These are phyloP conservation scores for Metacarcinus magister DNA, from an alignment of 2,888 invertebrate species.

Conservation along the genomic window DNA sequence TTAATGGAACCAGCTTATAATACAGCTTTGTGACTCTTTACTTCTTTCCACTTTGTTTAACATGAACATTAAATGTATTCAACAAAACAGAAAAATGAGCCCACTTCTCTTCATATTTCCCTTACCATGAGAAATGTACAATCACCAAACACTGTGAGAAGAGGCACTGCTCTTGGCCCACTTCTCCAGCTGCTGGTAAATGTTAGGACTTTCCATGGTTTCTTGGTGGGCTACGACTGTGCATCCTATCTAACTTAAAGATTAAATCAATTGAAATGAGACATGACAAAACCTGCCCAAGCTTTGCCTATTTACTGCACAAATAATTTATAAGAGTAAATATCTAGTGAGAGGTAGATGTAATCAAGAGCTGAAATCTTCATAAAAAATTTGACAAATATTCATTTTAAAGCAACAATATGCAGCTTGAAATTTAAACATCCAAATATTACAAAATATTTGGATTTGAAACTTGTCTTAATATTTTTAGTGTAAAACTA, in stretches of 20 bases:
- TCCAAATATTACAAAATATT: background rate
- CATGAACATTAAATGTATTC: constrained; percentile 47
- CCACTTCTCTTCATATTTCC: constrained; percentile 32
- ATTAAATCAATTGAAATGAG: background rate
- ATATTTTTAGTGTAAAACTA: background rate
- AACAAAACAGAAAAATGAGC: constrained; percentile 37
- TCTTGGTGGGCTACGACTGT: constrained; percentile 28
- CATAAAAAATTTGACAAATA: background rate
- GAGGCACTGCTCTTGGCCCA: constrained; percentile 46
- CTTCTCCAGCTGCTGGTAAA: constrained; percentile 30
- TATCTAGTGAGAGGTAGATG: constrained; percentile 34
- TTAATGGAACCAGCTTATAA: background rate
- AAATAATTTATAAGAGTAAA: constrained; percentile 8
- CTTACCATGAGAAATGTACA: constrained; percentile 49
- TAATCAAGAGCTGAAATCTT: constrained; percentile 19
- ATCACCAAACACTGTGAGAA: constrained; percentile 55
- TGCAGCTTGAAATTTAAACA: background rate
- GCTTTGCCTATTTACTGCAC: background rate
- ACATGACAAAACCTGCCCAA: constrained; percentile 29
- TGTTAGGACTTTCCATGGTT: constrained; percentile 3
- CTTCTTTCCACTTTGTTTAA: constrained; percentile 50
- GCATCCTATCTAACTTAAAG: background rate
- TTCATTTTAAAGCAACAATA: background rate
- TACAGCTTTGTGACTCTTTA: background rate
- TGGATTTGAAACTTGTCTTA: background rate